phyloP scores from a whole-genome alignment of 92 coral and sea anemone genomes.

The Palythoa heliodiscus region DNA sequence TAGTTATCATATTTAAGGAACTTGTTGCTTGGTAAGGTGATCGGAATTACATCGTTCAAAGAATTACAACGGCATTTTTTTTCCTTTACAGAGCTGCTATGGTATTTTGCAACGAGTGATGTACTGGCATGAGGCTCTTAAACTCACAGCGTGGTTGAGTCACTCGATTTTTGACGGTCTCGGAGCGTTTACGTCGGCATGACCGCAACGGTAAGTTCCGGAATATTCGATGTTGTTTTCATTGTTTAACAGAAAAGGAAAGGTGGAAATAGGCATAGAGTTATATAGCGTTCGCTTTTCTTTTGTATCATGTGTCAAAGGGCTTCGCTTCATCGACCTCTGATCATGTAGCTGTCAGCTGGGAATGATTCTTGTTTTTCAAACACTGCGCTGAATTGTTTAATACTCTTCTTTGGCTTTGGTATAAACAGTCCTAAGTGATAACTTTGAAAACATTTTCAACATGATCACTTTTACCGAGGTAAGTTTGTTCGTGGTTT shows the following conservation, averaged over 20 bases:
- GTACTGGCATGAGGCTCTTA: conserved; percentile 13
- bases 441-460: neutral
- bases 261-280: neutral
- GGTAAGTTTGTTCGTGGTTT: conserved; percentile 4
- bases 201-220: conserved; percentile 67
- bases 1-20: neutral
- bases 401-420: neutral
- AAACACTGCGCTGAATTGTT: neutral
- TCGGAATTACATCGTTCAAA: neutral
- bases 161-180: conserved; percentile 24
- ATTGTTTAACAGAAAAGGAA: neutral
- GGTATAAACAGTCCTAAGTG: conserved; percentile 9
- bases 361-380: neutral
- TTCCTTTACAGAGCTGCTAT: conserved; percentile 14
- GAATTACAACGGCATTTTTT: neutral
- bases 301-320: neutral
- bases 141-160: conserved; percentile 11
- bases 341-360: neutral
- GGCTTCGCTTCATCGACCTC: neutral
- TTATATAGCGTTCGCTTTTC: neutral
- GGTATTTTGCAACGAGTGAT: neutral
- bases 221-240: conserved; percentile 21
- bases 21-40: neutral
- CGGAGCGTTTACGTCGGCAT: conserved; percentile 44
- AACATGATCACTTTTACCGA: conserved; percentile 6